A percentile compares a stretch with the other conserved stretches of the same genome.
phyloP scores from a whole-genome alignment of 2,888 invertebrate species.

The Lasioglossum calceatum region DNA sequence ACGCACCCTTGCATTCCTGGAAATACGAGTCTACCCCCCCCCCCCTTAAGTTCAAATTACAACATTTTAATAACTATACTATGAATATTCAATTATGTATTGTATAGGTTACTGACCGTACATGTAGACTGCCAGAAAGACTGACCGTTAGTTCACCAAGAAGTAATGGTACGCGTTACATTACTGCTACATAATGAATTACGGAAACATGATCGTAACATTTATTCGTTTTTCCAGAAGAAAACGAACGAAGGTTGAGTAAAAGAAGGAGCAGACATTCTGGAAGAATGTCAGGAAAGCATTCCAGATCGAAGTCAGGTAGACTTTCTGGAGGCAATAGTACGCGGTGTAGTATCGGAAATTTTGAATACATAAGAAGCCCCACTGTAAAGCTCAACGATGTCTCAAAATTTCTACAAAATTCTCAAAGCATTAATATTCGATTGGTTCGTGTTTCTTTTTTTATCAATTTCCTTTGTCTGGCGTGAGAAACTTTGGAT shows the following conservation, averaged over 20 bases:
- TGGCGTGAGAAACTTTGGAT: too few relatives aligned
- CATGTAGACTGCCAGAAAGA: slow-evolving; percentile 76
- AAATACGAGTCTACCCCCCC: too few relatives aligned
- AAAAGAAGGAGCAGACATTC: slow-evolving; percentile 70
- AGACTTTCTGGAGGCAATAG: slow-evolving; percentile 58
- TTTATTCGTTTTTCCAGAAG: slow-evolving; percentile 55
- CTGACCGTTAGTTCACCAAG: slow-evolving; percentile 67
- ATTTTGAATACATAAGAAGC: slow-evolving; percentile 69
- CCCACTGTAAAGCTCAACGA: slow-evolving; percentile 79
- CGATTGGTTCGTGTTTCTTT: slow-evolving; percentile 67
- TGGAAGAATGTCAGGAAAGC: slow-evolving; percentile 66
- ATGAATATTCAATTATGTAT: slow-evolving; percentile 29
- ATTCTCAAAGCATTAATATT: slow-evolving; percentile 78
- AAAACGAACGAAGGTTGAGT: slow-evolving; percentile 68
- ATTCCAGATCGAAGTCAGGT: slow-evolving; percentile 68
- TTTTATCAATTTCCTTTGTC: neutral
- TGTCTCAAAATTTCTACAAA: slow-evolving; percentile 78
- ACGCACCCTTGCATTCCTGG: too few relatives aligned
- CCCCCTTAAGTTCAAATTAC: too few relatives aligned
- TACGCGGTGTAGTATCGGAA: slow-evolving; percentile 33
- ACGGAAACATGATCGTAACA: slow-evolving; percentile 15
- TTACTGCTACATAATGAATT: neutral
- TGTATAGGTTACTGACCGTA: slow-evolving; percentile 69
- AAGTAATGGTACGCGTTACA: slow-evolving; percentile 71
- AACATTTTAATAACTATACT: neutral